Evolutionary conservation across 2,113 vertebrate genomes (phyloP).

Genomic region (Trichechus manatus): DNA sequence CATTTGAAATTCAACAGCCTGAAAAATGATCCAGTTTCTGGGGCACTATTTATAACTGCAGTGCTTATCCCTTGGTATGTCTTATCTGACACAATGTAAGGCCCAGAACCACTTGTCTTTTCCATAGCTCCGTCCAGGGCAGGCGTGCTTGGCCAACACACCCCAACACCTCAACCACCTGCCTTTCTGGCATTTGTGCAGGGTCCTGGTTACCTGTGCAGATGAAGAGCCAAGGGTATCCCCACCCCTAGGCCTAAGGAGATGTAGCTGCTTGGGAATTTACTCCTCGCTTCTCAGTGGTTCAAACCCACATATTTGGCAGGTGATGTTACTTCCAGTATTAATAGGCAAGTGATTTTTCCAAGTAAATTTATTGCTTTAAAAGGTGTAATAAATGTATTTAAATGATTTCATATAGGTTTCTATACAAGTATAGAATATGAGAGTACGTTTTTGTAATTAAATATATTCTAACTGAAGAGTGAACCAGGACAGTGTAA

Average conservation of each 20-base stretch:
- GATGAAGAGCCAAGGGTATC: not conserved
- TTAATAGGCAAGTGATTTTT: conserved; percentile 53
- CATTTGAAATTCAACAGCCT: conserved; percentile 71
- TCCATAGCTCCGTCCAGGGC: conserved; percentile 63
- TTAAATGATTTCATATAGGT: not conserved
- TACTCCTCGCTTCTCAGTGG: not conserved
- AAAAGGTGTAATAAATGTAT: not conserved
- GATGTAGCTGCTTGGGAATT: not conserved
- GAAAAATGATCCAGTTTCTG: conserved; percentile 65
- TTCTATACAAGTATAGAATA: conserved; percentile 38
- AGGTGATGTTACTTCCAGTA: conserved; percentile 24
- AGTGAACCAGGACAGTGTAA: not conserved
- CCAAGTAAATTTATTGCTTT: conserved; percentile 30
- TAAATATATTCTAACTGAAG: conserved; percentile 24
- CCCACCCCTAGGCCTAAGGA: not conserved
- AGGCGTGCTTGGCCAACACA: not conserved
- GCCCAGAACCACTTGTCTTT: conserved; percentile 62
- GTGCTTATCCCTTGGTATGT: conserved; percentile 66
- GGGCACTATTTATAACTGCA: conserved; percentile 75
- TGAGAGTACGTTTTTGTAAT: not conserved
- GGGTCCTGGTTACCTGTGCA: not conserved
- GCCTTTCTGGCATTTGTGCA: not conserved
- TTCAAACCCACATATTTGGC: not conserved
- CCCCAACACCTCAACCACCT: not conserved
- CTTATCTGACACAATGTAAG: conserved; percentile 75